Conservation (phyloP, 2,797 vertebrate genomes). For the Australoheros facetus region DNA sequence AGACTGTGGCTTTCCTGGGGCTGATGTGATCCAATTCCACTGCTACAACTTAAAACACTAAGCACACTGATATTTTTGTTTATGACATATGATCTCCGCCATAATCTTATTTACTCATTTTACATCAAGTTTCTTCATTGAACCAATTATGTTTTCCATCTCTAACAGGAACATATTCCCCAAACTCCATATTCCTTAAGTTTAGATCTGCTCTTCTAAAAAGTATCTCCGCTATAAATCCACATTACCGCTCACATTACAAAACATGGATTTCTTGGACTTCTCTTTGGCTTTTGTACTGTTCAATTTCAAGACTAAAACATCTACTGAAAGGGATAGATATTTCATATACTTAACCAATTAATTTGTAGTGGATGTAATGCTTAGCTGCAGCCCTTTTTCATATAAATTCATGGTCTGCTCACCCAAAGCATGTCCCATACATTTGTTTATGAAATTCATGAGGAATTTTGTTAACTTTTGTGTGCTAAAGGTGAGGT, state of each 20-base stretch:
- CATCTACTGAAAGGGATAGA: not conserved
- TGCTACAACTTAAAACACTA: not conserved
- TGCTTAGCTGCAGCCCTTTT: not conserved
- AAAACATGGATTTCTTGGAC: not conserved
- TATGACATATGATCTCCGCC: not conserved
- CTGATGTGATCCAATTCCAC: not conserved
- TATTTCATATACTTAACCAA: not conserved
- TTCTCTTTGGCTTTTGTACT: not conserved
- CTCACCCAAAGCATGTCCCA: not conserved
- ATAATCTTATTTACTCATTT: fast-evolving
- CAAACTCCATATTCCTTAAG: not conserved
- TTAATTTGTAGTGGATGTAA: not conserved
- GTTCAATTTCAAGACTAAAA: not conserved
- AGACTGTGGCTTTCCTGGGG: not conserved
- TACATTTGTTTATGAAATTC: not conserved
- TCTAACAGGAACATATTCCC: not conserved
- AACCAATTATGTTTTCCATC: not conserved
- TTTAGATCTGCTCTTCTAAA: not conserved
- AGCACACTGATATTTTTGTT: fast-evolving
- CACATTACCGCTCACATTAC: not conserved
- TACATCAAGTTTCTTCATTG: too few species aligned
- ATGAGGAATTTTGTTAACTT: not conserved
- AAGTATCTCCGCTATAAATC: not conserved
- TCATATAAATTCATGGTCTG: not conserved
- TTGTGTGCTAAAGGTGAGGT: not conserved